A percentile compares a stretch with the other conserved stretches of the same genome.
Evolutionary conservation across 2,888 invertebrate genomes (phyloP).

Genomic region (Lasius platythorax): DNA sequence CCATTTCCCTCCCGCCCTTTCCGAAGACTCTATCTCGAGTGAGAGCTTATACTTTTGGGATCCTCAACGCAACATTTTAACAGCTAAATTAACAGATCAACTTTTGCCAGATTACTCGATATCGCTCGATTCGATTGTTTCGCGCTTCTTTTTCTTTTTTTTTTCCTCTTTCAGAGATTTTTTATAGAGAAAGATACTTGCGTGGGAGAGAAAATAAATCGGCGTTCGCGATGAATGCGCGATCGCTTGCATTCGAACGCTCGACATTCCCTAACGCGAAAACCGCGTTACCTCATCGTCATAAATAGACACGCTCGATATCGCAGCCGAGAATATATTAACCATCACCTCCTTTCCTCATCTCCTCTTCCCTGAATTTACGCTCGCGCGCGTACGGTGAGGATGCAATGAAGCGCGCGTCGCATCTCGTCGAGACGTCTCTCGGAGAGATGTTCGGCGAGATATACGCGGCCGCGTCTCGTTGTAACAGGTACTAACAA

Average conservation of each 20-base stretch:
- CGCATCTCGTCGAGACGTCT: slow-evolving; percentile 33
- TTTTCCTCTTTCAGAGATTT: too few species aligned
- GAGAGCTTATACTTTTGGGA: slow-evolving; percentile 20
- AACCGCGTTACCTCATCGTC: slow-evolving; percentile 29
- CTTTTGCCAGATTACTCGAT: slow-evolving; percentile 14
- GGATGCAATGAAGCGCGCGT: slow-evolving; percentile 35
- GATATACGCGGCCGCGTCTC: slow-evolving; percentile 57
- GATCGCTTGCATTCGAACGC: not conserved
- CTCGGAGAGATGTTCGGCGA: slow-evolving; percentile 30
- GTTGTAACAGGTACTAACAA: slow-evolving; percentile 64
- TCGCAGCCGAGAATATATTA: slow-evolving; percentile 4
- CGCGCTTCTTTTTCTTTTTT: not conserved
- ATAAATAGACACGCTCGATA: slow-evolving; percentile 45
- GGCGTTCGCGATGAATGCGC: not conserved
- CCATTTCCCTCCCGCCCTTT: not conserved
- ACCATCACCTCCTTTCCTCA: not conserved
- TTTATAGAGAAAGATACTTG: not conserved
- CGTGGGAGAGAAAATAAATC: slow-evolving; percentile 11
- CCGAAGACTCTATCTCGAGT: not conserved
- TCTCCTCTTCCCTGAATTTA: slow-evolving; percentile 15
- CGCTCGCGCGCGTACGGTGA: slow-evolving; percentile 24
- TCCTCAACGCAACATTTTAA: not conserved
- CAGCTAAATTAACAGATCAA: not conserved
- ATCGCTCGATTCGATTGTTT: slow-evolving; percentile 13
- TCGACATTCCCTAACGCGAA: slow-evolving; percentile 16